A percentile compares a stretch with the other conserved stretches of the same genome.
These are phyloP conservation scores for Xyliphius kryptos DNA, from an alignment of 2,113 vertebrate species.

Conservation along the genomic window DNA sequence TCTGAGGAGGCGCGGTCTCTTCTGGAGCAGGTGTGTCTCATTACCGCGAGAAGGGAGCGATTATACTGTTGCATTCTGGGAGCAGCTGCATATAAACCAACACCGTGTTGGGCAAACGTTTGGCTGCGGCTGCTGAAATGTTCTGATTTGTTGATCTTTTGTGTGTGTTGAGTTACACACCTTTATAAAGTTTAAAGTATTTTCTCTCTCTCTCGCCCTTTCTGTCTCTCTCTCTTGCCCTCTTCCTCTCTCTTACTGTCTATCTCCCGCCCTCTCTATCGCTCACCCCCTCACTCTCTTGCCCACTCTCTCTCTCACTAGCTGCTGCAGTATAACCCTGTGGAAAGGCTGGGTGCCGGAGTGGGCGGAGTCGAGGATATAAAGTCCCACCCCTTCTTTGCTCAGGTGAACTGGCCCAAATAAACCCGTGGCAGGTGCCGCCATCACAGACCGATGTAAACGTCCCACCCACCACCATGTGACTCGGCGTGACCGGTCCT, in stretches of 20 bases:
- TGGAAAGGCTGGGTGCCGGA: constrained; percentile 86
- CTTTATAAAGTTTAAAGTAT: no score
- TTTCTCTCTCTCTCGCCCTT: no score
- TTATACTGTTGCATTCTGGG: no score
- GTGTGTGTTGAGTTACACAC: no score
- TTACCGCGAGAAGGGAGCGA: no score
- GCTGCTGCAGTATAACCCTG: constrained; percentile 93
- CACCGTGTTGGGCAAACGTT: no score
- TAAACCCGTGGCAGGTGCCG: constrained; percentile 3
- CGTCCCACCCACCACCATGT: neutral
- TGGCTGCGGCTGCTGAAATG: no score
- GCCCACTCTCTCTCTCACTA: constrained; percentile 51
- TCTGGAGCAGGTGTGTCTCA: constrained; percentile 79
- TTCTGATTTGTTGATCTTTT: neutral
- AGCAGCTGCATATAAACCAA: no score
- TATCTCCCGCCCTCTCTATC: no score
- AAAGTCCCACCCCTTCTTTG: constrained; percentile 95
- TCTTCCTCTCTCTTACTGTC: no score
- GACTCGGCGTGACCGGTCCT: no score
- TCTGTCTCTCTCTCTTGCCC: no score
- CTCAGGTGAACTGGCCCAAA: constrained; percentile 71
- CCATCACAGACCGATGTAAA: neutral
- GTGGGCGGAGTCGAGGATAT: constrained; percentile 91
- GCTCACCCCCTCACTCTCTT: neutral
- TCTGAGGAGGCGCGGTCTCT: constrained; percentile 90